phyloP scores from a whole-genome alignment of 2,888 invertebrate genomes.

The Argyra leucocephala region DNA sequence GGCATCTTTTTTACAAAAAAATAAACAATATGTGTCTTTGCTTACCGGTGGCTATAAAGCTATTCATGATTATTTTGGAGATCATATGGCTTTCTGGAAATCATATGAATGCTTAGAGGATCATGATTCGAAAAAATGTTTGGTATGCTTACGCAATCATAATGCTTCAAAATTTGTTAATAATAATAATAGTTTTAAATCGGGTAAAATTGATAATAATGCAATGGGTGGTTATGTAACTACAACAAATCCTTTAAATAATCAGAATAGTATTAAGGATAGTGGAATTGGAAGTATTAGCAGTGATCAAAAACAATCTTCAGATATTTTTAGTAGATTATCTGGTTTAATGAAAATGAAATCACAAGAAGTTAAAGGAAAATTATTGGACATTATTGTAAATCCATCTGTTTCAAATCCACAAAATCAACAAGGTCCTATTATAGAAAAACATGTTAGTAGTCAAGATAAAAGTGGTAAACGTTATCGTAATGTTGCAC shows the following conservation, averaged over 20 bases:
- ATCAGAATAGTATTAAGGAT: background rate
- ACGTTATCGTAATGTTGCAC: constrained; percentile 78
- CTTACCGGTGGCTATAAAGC: constrained; percentile 83
- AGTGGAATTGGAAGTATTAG: background rate
- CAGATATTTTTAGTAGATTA: constrained; percentile 71
- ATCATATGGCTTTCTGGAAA: constrained; percentile 69
- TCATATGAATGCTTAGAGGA: constrained; percentile 75
- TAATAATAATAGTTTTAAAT: constrained; percentile 5
- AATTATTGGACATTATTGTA: constrained; percentile 85
- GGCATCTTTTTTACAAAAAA: constrained; percentile 89
- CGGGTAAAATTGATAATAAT: constrained; percentile 33
- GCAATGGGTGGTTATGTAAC: constrained; percentile 8
- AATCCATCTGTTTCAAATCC: constrained; percentile 51
- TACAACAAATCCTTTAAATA: constrained; percentile 20
- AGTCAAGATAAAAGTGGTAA: constrained; percentile 76
- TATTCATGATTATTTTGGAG: constrained; percentile 73
- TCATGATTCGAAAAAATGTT: constrained; percentile 69
- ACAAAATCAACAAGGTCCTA: constrained; percentile 32
- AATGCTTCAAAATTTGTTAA: constrained; percentile 25
- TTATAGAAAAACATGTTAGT: constrained; percentile 71
- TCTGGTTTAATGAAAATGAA: constrained; percentile 82
- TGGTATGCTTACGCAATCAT: constrained; percentile 62
- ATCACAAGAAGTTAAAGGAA: constrained; percentile 84
- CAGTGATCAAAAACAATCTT: constrained; percentile 38
- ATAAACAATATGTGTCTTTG: constrained; percentile 85